Evolutionary conservation across 2,888 invertebrate species (phyloP).

Genomic region (Orchestes rusci): DNA sequence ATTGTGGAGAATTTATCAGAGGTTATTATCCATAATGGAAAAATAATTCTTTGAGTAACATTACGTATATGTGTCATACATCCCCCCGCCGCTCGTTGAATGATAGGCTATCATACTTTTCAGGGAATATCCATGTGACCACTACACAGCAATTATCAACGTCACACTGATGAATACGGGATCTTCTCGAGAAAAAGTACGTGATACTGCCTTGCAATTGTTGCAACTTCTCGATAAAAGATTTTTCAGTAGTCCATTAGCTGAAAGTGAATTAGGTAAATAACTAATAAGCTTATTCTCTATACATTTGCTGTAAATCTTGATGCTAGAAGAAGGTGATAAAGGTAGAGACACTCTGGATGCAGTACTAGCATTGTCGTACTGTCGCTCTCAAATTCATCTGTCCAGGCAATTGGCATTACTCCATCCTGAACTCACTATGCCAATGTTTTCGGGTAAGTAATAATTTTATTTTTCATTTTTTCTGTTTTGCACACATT

Average conservation of each 20-base stretch:
- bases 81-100: no score
- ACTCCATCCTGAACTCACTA: slow-evolving; percentile 93
- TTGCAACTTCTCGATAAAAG: slow-evolving; percentile 89
- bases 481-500: neutral
- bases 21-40: no score
- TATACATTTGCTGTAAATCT: slow-evolving; percentile 1
- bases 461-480: neutral
- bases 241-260: slow-evolving; percentile 81
- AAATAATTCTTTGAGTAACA: no score
- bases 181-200: slow-evolving; percentile 84
- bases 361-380: slow-evolving; percentile 76
- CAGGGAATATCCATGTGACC: slow-evolving; percentile 95
- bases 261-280: slow-evolving; percentile 66
- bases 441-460: slow-evolving; percentile 98
- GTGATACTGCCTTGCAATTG: slow-evolving; percentile 89
- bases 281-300: neutral
- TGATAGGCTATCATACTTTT: slow-evolving; percentile 31
- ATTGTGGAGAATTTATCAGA: no score
- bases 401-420: slow-evolving; percentile 89
- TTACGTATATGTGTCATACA: no score
- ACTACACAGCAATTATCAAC: slow-evolving; percentile 96
- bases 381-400: slow-evolving; percentile 88
- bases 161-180: slow-evolving; percentile 95
- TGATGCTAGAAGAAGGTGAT: slow-evolving; percentile 48
- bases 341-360: slow-evolving; percentile 71